Evolutionary conservation across 2,113 vertebrate genomes (phyloP), one percentile per base, ranked within the genome.

Genomic region (Hassar affinis): DNA sequence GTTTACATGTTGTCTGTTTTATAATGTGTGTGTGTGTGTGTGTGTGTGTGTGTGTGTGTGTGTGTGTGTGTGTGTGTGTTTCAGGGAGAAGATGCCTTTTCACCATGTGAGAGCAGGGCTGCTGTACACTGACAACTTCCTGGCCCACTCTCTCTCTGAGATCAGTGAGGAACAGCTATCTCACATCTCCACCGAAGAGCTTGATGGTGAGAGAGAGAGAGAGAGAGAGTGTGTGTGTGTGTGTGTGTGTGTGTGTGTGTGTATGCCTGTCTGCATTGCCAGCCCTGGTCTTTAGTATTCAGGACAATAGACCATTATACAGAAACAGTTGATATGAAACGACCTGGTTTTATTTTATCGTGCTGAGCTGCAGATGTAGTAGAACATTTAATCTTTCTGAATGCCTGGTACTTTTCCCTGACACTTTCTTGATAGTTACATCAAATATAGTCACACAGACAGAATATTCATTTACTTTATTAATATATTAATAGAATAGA

Each of bases 61-160:
- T 27, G 27, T 20, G 76, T 69, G 52, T 80, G 45, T 35, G 6
- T 59, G 35, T 56, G 47, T 72, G 69, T 75, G 78, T 79, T 85
- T 66, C 89, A 98, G 97, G 96, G 95, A 95, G 92, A 98, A 97
- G 95, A 99, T 99, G 98, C 98, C 98, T 92, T 99, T 99, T 95
- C 98, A 99, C 90, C 98, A 98, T 91, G 97, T 99, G 91, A 97
- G 96, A 75, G 96, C 97, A 74, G 97, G 97, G 89, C 93, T 99
- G 93, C 94, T 99, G 92, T 99, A 99, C 94, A 98, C 98, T 89
- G 97, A 97, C 92, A 99, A 98, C 93, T 98, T 96, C 91, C 95
- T 99, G 93, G 97, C 95, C 92, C 95, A 95, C 76, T 97, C 98
- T 0, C 95, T 99, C 85, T 96, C 97, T 0, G 96, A 98, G 6